phyloP scores from a whole-genome alignment of 2,113 vertebrate genomes.

The Oncorhynchus gorbuscha region DNA sequence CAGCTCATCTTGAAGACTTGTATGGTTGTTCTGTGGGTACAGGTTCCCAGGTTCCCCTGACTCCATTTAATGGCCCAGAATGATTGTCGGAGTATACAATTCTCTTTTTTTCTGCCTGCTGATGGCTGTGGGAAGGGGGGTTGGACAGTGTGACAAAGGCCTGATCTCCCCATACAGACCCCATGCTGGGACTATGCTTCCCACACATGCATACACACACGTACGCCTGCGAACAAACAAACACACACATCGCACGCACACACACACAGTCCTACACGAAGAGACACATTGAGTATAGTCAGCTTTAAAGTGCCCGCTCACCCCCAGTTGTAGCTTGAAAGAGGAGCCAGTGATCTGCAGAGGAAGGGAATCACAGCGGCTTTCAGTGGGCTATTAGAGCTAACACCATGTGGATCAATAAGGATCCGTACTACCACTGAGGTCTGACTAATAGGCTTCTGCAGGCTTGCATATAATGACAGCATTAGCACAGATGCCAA shows the following conservation, averaged over 20 bases:
- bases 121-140: no score
- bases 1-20: neutral
- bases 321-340: constrained; percentile 47
- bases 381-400: constrained; percentile 70
- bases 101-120: constrained; percentile 10
- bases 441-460: constrained; percentile 62
- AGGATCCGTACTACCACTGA: constrained; percentile 60
- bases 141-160: constrained; percentile 25
- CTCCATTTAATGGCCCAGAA: constrained; percentile 28
- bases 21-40: no score
- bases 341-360: constrained; percentile 48
- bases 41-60: constrained; percentile 22
- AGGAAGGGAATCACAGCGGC: constrained; percentile 62
- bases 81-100: constrained; percentile 26
- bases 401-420: constrained; percentile 68
- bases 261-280: neutral
- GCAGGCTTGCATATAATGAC: constrained; percentile 58
- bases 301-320: constrained; percentile 58
- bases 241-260: no score
- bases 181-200: constrained; percentile 37
- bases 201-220: constrained; percentile 20
- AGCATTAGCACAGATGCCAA: constrained; percentile 57
- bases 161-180: constrained; percentile 23
- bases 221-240: constrained; percentile 9
- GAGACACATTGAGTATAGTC: constrained; percentile 25